Base-by-base conservation (phyloP, 92 coral and sea anemone genomes). In the Zoanthus sansibaricus region DNA sequence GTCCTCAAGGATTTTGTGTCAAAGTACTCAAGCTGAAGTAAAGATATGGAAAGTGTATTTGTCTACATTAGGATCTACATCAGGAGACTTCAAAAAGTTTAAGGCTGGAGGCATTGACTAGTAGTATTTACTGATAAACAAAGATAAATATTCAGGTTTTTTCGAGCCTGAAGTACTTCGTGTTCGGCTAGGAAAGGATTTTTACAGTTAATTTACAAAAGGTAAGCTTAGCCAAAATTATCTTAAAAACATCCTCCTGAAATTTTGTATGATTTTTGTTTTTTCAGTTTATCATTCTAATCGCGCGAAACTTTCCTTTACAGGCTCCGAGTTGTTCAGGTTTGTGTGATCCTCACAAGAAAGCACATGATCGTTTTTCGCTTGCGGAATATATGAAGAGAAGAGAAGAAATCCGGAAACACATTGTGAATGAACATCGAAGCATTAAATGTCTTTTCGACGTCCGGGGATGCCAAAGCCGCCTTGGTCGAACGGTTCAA, bases 231-330 rank as follows among this genome's bases (percentile, higher is more conserved):
- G 71, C 71, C 71, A 66, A 66, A 66, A 66, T 66, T 66, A 66
- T 66, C 71, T 66, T 37, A 31, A 66, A 66, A 66, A 66, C 71
- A 66, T 66, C 71, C 32, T 66, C 71, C 71, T 66, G 71, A 66
- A 66, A 66, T 18, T 66, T 66, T 66, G 71, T 66, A 66, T 66
- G 71, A 66, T 66, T 66, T 56, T 66, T 66, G 33, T 62, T 66
- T 66, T 66, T 66, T 17, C 21, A 66, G 71, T 66, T 66, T 66
- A 66, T 66, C 32, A 66, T 66, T 66, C 71, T 5, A 18, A 66
- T 66, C 71, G 71, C 71, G 71, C 71, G 71, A 66, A 66, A 66
- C 18, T 31, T 66, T 66, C 71, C 71, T 66, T 66, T 66, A 66
- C 71, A 66, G 71, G 33, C 6, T 66, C 71, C 71, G 71, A 25